phyloP scores from a whole-genome alignment of 2,888 invertebrate genomes.

The Drosophila sordidapex region DNA sequence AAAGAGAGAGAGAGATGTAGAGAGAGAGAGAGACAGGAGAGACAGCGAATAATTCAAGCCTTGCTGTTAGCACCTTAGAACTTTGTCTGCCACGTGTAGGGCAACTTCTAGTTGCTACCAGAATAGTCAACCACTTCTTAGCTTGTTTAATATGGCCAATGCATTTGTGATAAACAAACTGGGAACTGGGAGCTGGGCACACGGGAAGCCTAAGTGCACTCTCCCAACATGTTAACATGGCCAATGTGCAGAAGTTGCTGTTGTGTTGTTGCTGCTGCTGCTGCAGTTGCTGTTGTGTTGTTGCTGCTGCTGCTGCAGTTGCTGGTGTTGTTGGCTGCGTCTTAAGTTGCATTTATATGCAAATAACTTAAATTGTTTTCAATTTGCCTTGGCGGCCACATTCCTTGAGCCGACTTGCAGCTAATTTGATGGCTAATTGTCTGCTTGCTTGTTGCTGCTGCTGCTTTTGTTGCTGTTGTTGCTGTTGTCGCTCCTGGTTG shows the following conservation, averaged over 20 bases:
- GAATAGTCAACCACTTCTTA: neutral
- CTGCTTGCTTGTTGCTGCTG: constrained; percentile 45
- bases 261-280: constrained; percentile 29
- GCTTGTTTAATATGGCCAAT: constrained; percentile 26
- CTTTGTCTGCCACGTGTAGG: neutral
- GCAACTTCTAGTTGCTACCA: constrained; percentile 1
- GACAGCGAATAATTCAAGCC: neutral
- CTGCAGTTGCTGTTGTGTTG: constrained; percentile 23
- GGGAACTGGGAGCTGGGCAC: constrained; percentile 19
- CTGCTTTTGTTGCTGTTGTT: neutral
- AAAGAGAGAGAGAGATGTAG: neutral
- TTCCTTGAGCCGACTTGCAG: constrained; percentile 73
- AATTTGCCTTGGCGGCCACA: constrained; percentile 76
- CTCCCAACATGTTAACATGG: constrained; percentile 32
- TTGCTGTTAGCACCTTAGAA: neutral
- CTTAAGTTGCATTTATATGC: constrained; percentile 80
- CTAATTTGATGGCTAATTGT: constrained; percentile 81
- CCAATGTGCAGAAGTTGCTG: constrained; percentile 23
- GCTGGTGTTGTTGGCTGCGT: constrained; percentile 43
- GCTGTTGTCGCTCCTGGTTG: constrained; percentile 34
- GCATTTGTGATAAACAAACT: constrained; percentile 21
- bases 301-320: constrained; percentile 31
- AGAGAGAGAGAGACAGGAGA: neutral
- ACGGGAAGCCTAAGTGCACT: constrained; percentile 25
- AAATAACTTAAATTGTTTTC: constrained; percentile 81